Percentiles rank a stretch among this genome's conserved stretches.
Evolutionary conservation across 1,140 invertebrate species (phyloP).

Genomic region (Drosophila sproati): DNA sequence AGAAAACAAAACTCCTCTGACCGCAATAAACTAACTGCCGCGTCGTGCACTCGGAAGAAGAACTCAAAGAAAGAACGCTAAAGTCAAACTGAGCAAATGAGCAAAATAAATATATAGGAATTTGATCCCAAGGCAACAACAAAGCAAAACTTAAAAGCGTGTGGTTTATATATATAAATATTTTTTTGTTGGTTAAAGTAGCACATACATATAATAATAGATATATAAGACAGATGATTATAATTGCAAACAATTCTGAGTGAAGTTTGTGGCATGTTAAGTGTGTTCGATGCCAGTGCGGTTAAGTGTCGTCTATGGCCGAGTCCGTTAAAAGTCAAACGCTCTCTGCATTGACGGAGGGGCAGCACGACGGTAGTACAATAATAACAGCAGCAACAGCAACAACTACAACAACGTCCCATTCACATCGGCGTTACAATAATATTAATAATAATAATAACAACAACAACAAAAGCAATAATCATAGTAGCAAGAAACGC

Average conservation of each 20-base stretch:
- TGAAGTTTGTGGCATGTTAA: conserved; percentile 78
- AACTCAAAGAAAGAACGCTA: background rate
- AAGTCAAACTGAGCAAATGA: conserved; percentile 1
- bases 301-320: conserved; percentile 85
- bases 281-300: conserved; percentile 83
- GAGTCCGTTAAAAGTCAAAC: conserved; percentile 85
- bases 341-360: conserved; percentile 85
- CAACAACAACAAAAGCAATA: conserved; percentile 34
- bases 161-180: background rate
- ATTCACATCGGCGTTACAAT: conserved; percentile 54
- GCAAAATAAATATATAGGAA: conserved; percentile 3
- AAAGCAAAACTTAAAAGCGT: background rate
- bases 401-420: conserved; percentile 18
- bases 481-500: conserved; percentile 41
- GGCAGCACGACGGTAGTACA: conserved; percentile 80
- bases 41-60: conserved; percentile 2
- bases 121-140: background rate
- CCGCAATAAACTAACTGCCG: conserved; percentile 15
- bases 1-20: conserved; percentile 33
- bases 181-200: conserved; percentile 1
- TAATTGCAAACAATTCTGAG: conserved; percentile 58
- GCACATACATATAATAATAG: conserved; percentile 1
- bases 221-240: conserved; percentile 22
- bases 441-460: conserved; percentile 39
- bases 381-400: conserved; percentile 49